Evolutionary conservation across 2,888 invertebrate genomes (phyloP).

Genomic region (Watsonalla cultraria): DNA sequence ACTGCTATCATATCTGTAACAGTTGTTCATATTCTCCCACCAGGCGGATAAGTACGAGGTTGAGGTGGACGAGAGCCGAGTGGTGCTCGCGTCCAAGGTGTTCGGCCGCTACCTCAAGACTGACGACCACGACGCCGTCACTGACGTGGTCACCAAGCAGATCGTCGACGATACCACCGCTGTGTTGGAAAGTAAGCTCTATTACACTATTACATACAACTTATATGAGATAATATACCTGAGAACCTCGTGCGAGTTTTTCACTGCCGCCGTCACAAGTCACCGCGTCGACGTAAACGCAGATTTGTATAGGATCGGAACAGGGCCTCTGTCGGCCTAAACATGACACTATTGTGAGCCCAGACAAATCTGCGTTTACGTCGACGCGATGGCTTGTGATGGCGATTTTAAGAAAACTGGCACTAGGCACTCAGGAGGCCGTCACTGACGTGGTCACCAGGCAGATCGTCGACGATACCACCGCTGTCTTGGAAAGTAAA

Average conservation of each 20-base stretch:
- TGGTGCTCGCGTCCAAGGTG: constrained; percentile 84
- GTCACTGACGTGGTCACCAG: constrained; percentile 62
- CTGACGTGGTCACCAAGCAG: constrained; percentile 51
- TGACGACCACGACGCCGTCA: constrained; percentile 66
- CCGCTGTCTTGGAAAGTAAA: constrained; percentile 67
- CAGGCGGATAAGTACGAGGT: constrained; percentile 92
- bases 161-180: constrained; percentile 55
- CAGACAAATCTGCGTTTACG: too few species aligned
- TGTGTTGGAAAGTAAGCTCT: constrained; percentile 63
- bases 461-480: constrained; percentile 53
- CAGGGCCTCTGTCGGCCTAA: too few species aligned
- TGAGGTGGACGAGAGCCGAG: constrained; percentile 93
- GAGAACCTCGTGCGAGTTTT: too few species aligned
- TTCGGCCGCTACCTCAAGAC: constrained; percentile 76
- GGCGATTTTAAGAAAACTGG: too few species aligned
- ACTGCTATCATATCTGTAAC: neutral
- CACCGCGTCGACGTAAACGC: too few species aligned
- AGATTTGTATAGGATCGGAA: too few species aligned
- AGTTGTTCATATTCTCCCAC: constrained; percentile 30
- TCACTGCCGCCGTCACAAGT: too few species aligned
- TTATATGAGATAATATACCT: too few species aligned
- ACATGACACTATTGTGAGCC: too few species aligned
- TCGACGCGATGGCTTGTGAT: too few species aligned
- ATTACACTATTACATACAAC: too few species aligned
- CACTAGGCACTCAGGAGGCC: too few species aligned